Evolutionary conservation across 2,113 vertebrate species (phyloP).

Genomic region (Suncus etruscus): DNA sequence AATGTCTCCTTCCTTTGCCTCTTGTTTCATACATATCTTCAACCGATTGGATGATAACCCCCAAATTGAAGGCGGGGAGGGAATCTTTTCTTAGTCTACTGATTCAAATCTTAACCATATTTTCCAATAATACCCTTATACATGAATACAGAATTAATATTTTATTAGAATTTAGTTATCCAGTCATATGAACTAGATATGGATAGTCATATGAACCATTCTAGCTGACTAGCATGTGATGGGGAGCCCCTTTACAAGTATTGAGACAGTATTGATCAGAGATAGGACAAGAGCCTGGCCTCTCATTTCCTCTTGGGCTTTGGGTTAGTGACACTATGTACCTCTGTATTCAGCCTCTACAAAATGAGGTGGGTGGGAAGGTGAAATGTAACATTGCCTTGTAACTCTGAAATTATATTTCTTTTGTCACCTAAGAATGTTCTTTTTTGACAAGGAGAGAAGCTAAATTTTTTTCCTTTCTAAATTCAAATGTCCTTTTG

Average conservation of each 20-base stretch:
- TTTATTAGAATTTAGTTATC: not conserved
- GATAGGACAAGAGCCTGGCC: not conserved
- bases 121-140: not conserved
- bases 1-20: not conserved
- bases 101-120: not conserved
- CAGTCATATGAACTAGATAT: not conserved
- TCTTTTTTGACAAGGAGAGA: constrained; percentile 63
- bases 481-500: constrained; percentile 65
- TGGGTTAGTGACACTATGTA: not conserved
- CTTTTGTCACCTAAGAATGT: constrained; percentile 29
- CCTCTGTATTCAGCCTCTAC: not conserved
- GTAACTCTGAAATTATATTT: constrained; percentile 15
- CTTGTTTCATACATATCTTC: not conserved
- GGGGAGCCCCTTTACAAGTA: not conserved
- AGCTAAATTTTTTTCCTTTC: constrained; percentile 15
- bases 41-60: not conserved
- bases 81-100: not conserved
- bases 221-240: not conserved
- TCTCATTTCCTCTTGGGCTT: not conserved
- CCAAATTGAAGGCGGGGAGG: not conserved
- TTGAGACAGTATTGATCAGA: not conserved
- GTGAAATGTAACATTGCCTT: not conserved
- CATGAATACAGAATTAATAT: not conserved
- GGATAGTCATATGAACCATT: not conserved
- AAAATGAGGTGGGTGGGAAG: not conserved